A percentile compares a stretch with the other conserved stretches of the same genome.
These are phyloP conservation scores for Melieria picta DNA, from an alignment of 2,888 invertebrate species.

Conservation along the genomic window DNA sequence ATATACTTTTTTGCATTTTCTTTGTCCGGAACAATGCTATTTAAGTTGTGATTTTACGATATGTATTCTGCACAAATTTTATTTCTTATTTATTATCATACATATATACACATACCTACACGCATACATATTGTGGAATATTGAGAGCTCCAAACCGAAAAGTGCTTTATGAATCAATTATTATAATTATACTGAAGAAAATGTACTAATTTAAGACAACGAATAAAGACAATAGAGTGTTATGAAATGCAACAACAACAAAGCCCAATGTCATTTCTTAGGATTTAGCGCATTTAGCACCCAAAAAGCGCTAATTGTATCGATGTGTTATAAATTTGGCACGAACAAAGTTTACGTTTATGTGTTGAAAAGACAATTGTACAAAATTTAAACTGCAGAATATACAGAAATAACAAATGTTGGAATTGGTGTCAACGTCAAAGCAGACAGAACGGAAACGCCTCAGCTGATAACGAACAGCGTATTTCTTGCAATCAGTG, in stretches of 20 bases:
- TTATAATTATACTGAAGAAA: conserved; percentile 17
- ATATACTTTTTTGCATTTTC: conserved; percentile 23
- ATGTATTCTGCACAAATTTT: background rate
- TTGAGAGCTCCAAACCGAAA: conserved; percentile 6
- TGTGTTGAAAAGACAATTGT: too few relatives aligned
- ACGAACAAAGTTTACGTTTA: too few relatives aligned
- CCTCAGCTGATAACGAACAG: too few relatives aligned
- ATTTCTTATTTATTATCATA: background rate
- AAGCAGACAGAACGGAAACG: too few relatives aligned
- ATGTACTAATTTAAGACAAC: conserved; percentile 30
- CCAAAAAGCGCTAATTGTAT: too few relatives aligned
- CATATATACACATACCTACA: conserved; percentile 4
- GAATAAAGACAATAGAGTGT: conserved; percentile 31
- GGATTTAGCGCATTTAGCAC: background rate
- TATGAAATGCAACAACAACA: conserved; percentile 17
- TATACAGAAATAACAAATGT: too few relatives aligned
- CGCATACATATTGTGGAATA: conserved; percentile 22
- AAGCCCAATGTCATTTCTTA: background rate
- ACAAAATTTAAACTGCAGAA: too few relatives aligned
- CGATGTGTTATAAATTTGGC: too few relatives aligned
- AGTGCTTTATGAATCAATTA: conserved; percentile 26
- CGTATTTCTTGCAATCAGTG: too few relatives aligned
- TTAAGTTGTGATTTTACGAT: background rate
- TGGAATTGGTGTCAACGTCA: too few relatives aligned
- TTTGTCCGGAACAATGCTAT: background rate